Evolutionary conservation across 2,888 invertebrate genomes (phyloP), one percentile per base, ranked within the genome.

Genomic region (Ichneumoninae sp.): DNA sequence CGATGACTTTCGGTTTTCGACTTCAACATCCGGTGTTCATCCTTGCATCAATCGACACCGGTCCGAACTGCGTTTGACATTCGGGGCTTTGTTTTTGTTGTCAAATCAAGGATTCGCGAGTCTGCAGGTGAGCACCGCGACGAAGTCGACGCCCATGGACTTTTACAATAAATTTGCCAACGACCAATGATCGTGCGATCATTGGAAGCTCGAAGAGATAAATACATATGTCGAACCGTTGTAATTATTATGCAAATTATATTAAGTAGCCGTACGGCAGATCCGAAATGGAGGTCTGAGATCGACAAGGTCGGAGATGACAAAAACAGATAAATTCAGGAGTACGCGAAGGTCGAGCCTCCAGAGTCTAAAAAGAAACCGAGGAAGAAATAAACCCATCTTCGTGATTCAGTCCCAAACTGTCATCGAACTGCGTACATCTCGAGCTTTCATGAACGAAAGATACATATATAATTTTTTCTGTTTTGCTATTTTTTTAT

Each of bases 351-450:
- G 57, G 30, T 74, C 68, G 62, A 68, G 26, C 19, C 66, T 57
- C 6, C 66, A 68, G 19, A 19, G 74, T 54, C 71, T 52, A 57
- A 68, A 50, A 77, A 62, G 79, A 69, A 76, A 60, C 19, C 57
- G 16, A 50, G 70, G 77, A 81, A 71, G 71, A 69, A 72, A 77
- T 65, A 75, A 74, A 75, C 91, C 89, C 90, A 89, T 90, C 91
- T 91, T 92, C 93, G 93, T 93, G 93, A 93, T 93, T 92, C 92
- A 92, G 91, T 91, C 91, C 93, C 92, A 10, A 92, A 90, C 90
- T 86, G 91, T 92, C 92, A 92, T 93, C 92, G 90, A 91, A 91
- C 90, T 91, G 89, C 91, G 19, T 92, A 90, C 90, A 89, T 90
- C 91, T 92, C 91, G 72, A 30, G 2, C 26, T 26, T 60, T 30